Percentiles rank a stretch among this genome's conserved stretches.
phyloP scores from a whole-genome alignment of 2,888 invertebrate genomes.

The Phalangium opilio region DNA sequence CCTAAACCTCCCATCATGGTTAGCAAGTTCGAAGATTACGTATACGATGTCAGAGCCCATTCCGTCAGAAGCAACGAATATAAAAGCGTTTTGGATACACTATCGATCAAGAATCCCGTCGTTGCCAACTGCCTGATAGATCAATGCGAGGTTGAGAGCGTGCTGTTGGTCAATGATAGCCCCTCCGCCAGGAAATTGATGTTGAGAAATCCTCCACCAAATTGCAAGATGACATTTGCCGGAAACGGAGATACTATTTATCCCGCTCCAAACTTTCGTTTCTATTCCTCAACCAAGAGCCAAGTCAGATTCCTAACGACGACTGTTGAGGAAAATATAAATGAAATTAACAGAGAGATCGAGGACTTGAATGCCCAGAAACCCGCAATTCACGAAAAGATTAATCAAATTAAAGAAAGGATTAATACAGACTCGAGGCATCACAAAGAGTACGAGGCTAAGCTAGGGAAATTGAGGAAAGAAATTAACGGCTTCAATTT shows the following conservation, averaged over 20 bases:
- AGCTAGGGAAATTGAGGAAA: no score
- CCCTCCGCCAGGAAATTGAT: conserved; percentile 54
- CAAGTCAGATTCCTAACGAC: conserved; percentile 10
- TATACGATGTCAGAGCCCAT: conserved; percentile 14
- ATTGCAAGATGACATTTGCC: conserved; percentile 25
- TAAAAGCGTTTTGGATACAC: conserved; percentile 45
- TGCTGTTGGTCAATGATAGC: conserved; percentile 55
- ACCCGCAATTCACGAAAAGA: no score
- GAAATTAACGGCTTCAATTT: no score
- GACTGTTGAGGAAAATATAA: conserved; percentile 13
- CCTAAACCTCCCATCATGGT: conserved; percentile 15
- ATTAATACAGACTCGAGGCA: no score
- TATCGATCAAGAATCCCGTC: conserved; percentile 56
- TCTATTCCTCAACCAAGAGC: conserved; percentile 12
- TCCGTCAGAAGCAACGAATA: conserved; percentile 21
- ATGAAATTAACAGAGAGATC: neutral
- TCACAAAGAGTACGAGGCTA: no score
- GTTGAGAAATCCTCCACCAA: conserved; percentile 31
- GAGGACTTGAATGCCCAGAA: no score
- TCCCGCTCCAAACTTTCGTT: conserved; percentile 16
- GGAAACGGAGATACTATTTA: conserved; percentile 17
- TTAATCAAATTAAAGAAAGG: no score
- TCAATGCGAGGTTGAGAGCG: conserved; percentile 49
- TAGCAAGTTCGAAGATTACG: conserved; percentile 5
- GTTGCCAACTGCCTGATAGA: conserved; percentile 76